phyloP scores from a whole-genome alignment of 2,113 vertebrate species.

The Atrichornis clamosus region DNA sequence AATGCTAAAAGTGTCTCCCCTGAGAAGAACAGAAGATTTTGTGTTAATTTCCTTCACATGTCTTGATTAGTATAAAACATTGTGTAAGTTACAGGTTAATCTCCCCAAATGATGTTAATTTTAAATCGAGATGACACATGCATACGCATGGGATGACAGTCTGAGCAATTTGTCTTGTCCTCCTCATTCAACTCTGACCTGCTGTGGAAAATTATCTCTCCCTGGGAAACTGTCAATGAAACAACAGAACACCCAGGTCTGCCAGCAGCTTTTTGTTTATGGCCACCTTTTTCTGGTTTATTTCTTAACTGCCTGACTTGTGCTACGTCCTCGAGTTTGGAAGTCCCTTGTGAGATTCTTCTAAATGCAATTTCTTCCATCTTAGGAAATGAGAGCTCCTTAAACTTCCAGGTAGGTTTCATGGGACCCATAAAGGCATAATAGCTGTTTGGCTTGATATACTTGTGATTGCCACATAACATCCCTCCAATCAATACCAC shows the following conservation, averaged over 20 bases:
- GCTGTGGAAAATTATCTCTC: background rate
- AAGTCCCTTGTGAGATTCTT: background rate
- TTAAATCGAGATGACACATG: conserved; percentile 6
- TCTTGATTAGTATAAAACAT: conserved; percentile 38
- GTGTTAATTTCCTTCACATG: conserved; percentile 49
- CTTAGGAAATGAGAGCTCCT: background rate
- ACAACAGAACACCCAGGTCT: background rate
- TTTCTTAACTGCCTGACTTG: background rate
- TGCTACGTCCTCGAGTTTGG: background rate
- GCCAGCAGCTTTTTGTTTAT: conserved; percentile 9
- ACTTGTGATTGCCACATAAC: background rate
- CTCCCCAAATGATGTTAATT: conserved; percentile 36
- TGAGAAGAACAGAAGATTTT: conserved; percentile 18
- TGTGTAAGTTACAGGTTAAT: conserved; percentile 25
- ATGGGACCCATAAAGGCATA: background rate
- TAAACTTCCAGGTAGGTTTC: background rate
- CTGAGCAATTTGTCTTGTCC: background rate
- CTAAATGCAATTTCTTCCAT: background rate
- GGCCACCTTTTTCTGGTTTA: background rate
- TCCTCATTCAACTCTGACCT: conserved; percentile 23
- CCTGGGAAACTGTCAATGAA: background rate
- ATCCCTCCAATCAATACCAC: background rate
- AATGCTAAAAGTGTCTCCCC: conserved; percentile 23
- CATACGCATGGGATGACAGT: background rate
- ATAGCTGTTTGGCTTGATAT: background rate